Base-by-base conservation (phyloP, 2,888 invertebrate genomes). In the Lasioglossum figueresi region DNA sequence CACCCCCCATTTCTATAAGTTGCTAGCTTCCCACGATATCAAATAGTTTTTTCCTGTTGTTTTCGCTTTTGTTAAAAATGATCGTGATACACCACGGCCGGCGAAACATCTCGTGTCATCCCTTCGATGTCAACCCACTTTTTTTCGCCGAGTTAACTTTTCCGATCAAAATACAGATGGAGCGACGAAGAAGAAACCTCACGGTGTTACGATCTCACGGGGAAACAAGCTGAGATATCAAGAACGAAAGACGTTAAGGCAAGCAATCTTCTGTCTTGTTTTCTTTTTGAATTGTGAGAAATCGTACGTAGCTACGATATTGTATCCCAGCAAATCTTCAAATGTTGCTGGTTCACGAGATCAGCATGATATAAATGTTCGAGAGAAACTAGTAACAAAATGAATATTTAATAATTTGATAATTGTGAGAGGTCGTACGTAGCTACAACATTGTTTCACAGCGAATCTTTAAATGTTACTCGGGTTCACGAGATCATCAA, bases 121-220 rank as follows among this genome's bases (percentile, higher is more conserved):
- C 74, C 56, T 16, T 45, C 14, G 74, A 59, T 59, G 10, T 5
- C 43, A 37, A 40, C 52, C 45, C 6, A 8, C 45, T 23, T 43
- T 71, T 56, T 76, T 56, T 34, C 56, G 27, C 16, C 4, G 31
- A 10, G 71, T 27, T 75, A 86, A 86, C 81, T 86, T 86, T 85
- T 85, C 85, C 85, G 85, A 86, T 86, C 78, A 85, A 86, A 86
- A 81, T 82, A 77, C 63, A 59, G 85, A 85, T 80, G 76, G 68
- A 80, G 73, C 66, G 68, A 16, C 48, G 68, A 12, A 27, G 3
- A 37, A 27, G 40, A 52, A 43, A 72, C 66, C 56, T 45, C 71
- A 34, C 68, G 76, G 27, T 37, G 76, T n/a, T 45, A 12, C 14
- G 48, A 78, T 83, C 83, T 74, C 83, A 1, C 34, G 82, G 52